Percentiles rank a stretch among this genome's conserved stretches.
These are phyloP conservation scores for Oceanodroma leucorhoa DNA, from an alignment of 2,797 vertebrate species.

Conservation along the genomic window DNA sequence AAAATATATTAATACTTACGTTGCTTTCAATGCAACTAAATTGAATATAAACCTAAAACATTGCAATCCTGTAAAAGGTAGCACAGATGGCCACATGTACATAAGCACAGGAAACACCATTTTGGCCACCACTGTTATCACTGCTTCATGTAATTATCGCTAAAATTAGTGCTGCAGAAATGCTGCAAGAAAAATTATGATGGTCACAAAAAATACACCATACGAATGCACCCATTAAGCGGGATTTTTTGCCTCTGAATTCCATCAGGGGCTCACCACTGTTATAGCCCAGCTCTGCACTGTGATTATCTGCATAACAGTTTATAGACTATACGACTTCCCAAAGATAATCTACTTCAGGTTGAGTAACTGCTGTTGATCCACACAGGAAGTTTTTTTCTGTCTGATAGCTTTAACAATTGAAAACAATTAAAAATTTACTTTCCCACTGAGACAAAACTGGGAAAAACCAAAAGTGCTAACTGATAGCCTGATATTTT, in stretches of 20 bases:
- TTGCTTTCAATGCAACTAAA: neutral
- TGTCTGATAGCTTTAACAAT: neutral
- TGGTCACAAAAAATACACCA: accelerated
- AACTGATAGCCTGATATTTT: neutral
- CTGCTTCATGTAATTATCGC: neutral
- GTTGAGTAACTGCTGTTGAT: neutral
- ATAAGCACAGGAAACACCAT: neutral
- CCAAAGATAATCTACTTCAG: neutral
- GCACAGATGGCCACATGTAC: no score
- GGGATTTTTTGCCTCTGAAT: neutral
- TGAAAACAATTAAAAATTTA: neutral
- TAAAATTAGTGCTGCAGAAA: neutral
- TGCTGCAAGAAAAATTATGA: neutral
- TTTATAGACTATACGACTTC: neutral
- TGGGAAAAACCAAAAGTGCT: neutral
- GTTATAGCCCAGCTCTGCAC: neutral
- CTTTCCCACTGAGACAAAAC: neutral
- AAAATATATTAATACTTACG: neutral
- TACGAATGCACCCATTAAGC: neutral
- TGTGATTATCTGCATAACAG: neutral
- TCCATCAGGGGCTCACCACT: neutral
- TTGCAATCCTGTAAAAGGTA: neutral
- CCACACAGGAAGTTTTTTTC: neutral
- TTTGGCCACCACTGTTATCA: neutral
- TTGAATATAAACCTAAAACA: accelerated